Conservation (phyloP, 2,113 vertebrate genomes). For the Microcebus lehilahytsara region DNA sequence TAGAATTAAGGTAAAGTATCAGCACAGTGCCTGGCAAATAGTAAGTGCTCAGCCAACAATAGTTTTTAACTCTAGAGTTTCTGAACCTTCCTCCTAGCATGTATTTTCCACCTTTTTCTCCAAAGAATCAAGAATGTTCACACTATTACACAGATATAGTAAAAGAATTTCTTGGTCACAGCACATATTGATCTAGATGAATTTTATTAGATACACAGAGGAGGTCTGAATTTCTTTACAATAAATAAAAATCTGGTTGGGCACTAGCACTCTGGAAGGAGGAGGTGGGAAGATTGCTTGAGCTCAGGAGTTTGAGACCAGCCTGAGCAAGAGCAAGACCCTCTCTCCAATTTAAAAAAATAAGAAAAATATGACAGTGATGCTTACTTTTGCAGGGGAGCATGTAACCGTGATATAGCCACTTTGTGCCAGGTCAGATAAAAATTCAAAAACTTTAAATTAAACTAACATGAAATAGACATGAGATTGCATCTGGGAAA, state of each 20-base stretch:
- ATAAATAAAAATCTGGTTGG: background rate
- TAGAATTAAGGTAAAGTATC: background rate
- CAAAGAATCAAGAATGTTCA: background rate
- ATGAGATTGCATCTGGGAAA: background rate
- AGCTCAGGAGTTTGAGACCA: too few relatives aligned
- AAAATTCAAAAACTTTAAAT: conserved; percentile 53
- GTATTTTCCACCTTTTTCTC: background rate
- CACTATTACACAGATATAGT: background rate
- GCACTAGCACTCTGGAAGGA: too few relatives aligned
- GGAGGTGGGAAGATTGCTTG: too few relatives aligned
- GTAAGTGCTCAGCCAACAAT: background rate
- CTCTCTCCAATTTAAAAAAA: too few relatives aligned
- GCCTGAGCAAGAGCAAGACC: too few relatives aligned
- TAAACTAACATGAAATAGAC: conserved; percentile 42
- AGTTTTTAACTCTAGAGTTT: background rate
- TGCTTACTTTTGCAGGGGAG: background rate
- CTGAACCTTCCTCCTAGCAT: background rate
- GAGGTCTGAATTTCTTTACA: background rate
- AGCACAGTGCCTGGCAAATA: background rate
- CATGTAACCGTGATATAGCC: background rate
- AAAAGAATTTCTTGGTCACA: background rate
- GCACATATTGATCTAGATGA: background rate
- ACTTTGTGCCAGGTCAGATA: background rate
- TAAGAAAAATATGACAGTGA: background rate
- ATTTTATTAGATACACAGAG: background rate